Evolutionary conservation across 2,113 vertebrate species (phyloP).

Genomic region (Ploceus nigricollis): DNA sequence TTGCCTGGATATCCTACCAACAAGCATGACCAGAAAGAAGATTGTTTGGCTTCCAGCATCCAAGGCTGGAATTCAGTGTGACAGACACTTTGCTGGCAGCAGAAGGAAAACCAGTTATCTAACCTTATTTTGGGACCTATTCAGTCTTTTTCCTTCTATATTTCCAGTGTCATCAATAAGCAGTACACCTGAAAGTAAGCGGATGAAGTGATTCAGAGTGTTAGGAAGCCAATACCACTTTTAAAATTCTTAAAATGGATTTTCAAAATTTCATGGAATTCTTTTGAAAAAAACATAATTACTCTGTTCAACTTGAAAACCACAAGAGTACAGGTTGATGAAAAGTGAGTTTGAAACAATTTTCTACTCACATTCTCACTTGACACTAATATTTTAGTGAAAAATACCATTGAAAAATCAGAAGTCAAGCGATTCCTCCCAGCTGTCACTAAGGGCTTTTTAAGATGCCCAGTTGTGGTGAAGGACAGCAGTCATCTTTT

Average conservation of each 20-base stretch:
- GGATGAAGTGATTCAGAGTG: neutral
- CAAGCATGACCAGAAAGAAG: neutral
- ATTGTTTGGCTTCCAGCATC: neutral
- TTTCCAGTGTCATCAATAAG: neutral
- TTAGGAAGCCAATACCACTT: neutral
- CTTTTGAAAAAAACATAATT: neutral
- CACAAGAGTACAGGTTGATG: rapidly evolving
- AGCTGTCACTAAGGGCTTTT: neutral
- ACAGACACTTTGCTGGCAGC: neutral
- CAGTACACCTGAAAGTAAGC: neutral
- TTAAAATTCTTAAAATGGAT: neutral
- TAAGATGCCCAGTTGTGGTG: neutral
- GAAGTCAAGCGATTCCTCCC: neutral
- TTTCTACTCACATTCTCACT: neutral
- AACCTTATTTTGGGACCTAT: neutral
- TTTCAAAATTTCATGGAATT: neutral
- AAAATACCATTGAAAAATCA: neutral
- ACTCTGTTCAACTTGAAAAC: neutral
- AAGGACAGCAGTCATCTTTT: neutral
- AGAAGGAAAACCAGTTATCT: neutral
- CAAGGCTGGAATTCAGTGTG: neutral
- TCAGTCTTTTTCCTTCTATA: neutral
- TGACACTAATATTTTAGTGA: neutral
- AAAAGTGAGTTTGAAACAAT: neutral
- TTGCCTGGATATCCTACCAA: constrained; percentile 28